Conservation (phyloP, 2,797 vertebrate genomes). For the Pantherophis vulpinus region DNA sequence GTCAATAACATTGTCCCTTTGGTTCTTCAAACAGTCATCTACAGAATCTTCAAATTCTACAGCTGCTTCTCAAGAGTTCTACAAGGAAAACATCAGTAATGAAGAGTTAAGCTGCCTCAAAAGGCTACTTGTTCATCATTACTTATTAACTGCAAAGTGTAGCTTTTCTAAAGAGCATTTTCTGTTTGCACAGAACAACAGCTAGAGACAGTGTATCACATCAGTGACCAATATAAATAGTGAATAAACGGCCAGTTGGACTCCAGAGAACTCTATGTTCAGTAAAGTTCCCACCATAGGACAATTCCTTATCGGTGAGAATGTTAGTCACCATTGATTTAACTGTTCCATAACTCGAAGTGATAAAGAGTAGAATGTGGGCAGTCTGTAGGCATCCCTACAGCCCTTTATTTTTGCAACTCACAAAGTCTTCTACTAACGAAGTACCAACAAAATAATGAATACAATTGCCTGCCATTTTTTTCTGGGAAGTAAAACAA, state of each 20-base stretch:
- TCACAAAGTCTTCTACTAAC: background rate
- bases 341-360: too few relatives aligned
- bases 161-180: background rate
- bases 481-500: background rate
- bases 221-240: background rate
- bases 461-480: background rate
- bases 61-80: background rate
- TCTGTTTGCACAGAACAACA: background rate
- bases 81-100: background rate
- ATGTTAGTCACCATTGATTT: background rate
- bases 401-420: background rate
- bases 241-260: background rate
- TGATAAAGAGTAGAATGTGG: background rate
- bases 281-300: background rate
- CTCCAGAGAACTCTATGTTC: background rate
- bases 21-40: background rate
- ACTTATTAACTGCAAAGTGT: background rate
- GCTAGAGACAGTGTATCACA: background rate
- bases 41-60: background rate
- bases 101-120: background rate
- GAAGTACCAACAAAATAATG: background rate
- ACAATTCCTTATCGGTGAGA: background rate
- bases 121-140: background rate
- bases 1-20: background rate
- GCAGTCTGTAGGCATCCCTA: background rate